Conservation (phyloP, 2,113 vertebrate genomes). For the Circaetus cinerascens region DNA sequence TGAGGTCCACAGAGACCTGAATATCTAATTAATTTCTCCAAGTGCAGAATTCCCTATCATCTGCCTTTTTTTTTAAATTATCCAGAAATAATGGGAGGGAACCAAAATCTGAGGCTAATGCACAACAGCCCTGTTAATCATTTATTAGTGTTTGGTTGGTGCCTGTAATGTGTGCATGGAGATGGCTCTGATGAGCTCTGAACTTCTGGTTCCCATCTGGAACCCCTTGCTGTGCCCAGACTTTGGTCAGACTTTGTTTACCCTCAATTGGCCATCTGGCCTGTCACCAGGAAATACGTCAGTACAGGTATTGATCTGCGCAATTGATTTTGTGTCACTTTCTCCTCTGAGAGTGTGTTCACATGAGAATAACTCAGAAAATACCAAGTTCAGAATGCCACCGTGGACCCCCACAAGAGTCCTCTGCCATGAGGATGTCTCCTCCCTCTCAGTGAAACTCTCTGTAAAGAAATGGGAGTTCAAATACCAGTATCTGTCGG, state of each 20-base stretch:
- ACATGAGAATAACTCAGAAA: neutral
- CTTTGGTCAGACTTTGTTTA: constrained; percentile 56
- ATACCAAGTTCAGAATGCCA: neutral
- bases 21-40: neutral
- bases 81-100: neutral
- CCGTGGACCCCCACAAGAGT: neutral
- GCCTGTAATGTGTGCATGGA: neutral
- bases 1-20: neutral
- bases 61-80: neutral
- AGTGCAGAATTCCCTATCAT: neutral
- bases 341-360: neutral
- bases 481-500: neutral
- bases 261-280: neutral
- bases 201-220: constrained; percentile 41
- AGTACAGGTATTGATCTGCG: constrained; percentile 23
- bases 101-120: neutral
- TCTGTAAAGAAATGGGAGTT: neutral
- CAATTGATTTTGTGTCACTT: constrained; percentile 27
- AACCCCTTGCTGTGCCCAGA: constrained; percentile 16
- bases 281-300: constrained; percentile 6
- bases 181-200: constrained; percentile 41
- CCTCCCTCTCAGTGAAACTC: neutral
- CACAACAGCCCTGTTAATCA: constrained; percentile 24
- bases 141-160: constrained; percentile 39
- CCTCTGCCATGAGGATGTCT: neutral